These are phyloP conservation scores for Cotesia typhae DNA, from an alignment of 1,140 invertebrate species.

Conservation along the genomic window DNA sequence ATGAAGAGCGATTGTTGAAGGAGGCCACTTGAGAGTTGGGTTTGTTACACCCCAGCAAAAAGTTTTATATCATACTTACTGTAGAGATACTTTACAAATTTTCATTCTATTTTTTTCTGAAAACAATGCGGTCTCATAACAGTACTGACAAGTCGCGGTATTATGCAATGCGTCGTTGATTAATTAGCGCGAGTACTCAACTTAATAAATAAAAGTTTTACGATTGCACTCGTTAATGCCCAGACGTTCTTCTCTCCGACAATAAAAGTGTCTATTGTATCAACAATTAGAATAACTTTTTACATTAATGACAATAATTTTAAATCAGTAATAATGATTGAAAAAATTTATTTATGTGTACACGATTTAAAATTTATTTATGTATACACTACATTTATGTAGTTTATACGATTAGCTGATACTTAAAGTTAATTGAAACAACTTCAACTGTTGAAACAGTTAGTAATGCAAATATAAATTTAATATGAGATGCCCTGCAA, in stretches of 20 bases:
- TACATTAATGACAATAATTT: too few species aligned
- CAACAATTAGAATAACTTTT: too few species aligned
- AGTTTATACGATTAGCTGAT: too few species aligned
- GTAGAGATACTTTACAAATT: background rate
- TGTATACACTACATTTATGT: too few species aligned
- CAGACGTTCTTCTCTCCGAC: too few species aligned
- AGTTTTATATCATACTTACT: background rate
- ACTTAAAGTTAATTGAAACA: too few species aligned
- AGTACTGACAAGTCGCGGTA: background rate
- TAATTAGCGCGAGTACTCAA: conserved; percentile 57
- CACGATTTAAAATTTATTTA: too few species aligned
- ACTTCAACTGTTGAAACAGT: too few species aligned
- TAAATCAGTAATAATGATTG: too few species aligned
- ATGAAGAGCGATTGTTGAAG: background rate
- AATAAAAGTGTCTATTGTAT: too few species aligned
- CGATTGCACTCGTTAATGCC: conserved; percentile 17
- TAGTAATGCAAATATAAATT: background rate
- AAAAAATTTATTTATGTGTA: too few species aligned
- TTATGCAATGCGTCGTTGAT: conserved; percentile 53
- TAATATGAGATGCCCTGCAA: too few species aligned
- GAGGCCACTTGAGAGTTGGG: background rate
- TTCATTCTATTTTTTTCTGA: background rate
- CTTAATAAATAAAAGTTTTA: conserved; percentile 3
- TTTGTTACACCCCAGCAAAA: background rate
- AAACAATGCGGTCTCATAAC: conserved; percentile 5